Percentiles rank a stretch among this genome's conserved stretches.
Conservation (phyloP, 2,113 vertebrate genomes). For the Lethenteron reissneri region DNA sequence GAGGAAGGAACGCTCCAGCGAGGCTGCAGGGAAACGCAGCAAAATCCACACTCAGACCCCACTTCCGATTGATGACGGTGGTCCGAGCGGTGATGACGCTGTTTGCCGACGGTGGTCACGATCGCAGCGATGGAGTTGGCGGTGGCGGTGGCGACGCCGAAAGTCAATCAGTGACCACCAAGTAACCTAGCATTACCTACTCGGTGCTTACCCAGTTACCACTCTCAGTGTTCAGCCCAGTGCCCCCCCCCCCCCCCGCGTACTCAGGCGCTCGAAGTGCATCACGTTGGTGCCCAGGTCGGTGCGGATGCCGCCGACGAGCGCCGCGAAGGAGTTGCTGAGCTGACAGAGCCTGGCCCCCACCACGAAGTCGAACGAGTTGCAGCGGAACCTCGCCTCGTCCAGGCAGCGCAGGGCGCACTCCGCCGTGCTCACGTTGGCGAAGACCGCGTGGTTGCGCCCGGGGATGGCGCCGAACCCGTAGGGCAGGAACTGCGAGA, state of each 20-base stretch:
- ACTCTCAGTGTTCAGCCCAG: too few species aligned
- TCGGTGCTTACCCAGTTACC: too few species aligned
- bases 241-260: background rate
- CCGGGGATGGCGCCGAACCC: constrained; percentile 1
- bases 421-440: background rate
- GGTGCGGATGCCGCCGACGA: constrained; percentile 1
- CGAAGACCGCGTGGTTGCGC: background rate
- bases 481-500: constrained; percentile 1
- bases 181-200: too few species aligned
- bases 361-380: background rate
- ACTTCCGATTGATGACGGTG: too few species aligned
- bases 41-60: too few species aligned
- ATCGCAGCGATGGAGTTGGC: too few species aligned
- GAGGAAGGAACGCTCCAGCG: background rate
- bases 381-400: constrained; percentile 2
- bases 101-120: too few species aligned
- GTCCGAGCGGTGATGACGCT: too few species aligned
- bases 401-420: constrained; percentile 4
- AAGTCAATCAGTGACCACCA: too few species aligned
- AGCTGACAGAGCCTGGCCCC: background rate
- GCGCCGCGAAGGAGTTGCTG: constrained; percentile 4
- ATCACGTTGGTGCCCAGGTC: background rate
- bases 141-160: too few species aligned
- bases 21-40: background rate
- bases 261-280: constrained; percentile 4